Conservation (phyloP, 2,797 vertebrate species). For the Microcaecilia unicolor region DNA sequence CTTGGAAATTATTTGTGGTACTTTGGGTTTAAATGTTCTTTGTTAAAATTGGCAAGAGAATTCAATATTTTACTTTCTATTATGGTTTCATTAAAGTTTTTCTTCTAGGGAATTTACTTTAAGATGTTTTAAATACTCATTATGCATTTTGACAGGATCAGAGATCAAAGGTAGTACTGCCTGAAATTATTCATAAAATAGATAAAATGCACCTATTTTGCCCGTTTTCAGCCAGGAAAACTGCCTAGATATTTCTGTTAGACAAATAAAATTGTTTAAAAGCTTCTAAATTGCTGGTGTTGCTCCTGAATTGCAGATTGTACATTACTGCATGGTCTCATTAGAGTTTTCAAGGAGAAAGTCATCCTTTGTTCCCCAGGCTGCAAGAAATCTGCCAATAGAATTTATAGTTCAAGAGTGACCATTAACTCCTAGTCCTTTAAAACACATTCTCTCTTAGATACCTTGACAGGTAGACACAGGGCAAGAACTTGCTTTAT, state of each 20-base stretch:
- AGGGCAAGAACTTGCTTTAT: conserved; percentile 47
- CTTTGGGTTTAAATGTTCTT: conserved; percentile 23
- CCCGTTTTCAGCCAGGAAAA: conserved; percentile 26
- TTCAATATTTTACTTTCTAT: conserved; percentile 11
- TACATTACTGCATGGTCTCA: conserved; percentile 51
- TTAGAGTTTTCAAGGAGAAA: conserved; percentile 58
- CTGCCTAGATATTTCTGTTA: conserved; percentile 16
- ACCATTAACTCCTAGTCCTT: conserved; percentile 48
- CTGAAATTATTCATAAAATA: conserved; percentile 24
- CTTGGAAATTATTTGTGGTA: conserved; percentile 3
- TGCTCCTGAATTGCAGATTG: conserved; percentile 40
- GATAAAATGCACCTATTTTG: conserved; percentile 22
- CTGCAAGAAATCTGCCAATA: conserved; percentile 41
- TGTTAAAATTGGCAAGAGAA: conserved; percentile 29
- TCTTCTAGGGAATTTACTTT: conserved; percentile 21
- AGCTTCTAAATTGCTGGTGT: conserved; percentile 30
- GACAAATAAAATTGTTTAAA: too few relatives aligned
- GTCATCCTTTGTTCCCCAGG: conserved; percentile 41
- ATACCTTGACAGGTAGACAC: conserved; percentile 46
- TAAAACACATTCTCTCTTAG: conserved; percentile 48
- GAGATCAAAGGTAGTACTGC: conserved; percentile 27
- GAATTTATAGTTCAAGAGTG: conserved; percentile 48
- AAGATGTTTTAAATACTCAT: conserved; percentile 25
- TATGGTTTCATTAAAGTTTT: conserved; percentile 6
- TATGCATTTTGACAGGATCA: conserved; percentile 22